Base-by-base conservation (phyloP, 2,888 invertebrate species). In the Volucella bombylans region DNA sequence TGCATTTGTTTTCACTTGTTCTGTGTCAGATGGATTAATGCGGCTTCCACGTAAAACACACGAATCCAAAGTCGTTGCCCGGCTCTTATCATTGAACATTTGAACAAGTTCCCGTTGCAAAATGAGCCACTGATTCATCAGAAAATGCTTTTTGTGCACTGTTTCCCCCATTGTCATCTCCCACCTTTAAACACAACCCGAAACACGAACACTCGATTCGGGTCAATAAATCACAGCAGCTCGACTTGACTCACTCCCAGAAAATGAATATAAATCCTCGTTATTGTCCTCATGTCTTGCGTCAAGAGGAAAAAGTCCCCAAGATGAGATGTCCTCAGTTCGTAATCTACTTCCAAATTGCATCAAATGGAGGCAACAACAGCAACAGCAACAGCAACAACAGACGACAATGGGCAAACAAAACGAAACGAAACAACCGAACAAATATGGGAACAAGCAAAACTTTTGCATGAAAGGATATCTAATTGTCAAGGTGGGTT, bases 401-500 rank as follows among this genome's bases (percentile, higher is more conserved):
- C 31, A 6, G 31, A 31, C 6, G 6, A 31, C 31, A 31, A 31
- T 59, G 50, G 52, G n/a, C 71, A 81, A 67, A 81, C 41, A 69
- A 64, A 76, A 68, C 39, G 45, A 65, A 64, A 57, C 45, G 43
- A 38, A 55, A 61, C 59, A 62, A 14, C 54, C 45, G 39, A 47
- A 55, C 67, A 78, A 82, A 77, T 23, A 82, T 68, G 62, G n/a
- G 31, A 31, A 31, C 31, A 57, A 62, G 64, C 15, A 39, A 43
- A 76, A 76, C 59, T 73, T 78, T 82, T 82, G 68, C 78, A 73
- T 82, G 78, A 78, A 73, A 78, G 50, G 57, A 78, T 57, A 78
- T 61, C 73, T 82, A 82, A 82, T 82, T 82, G 82, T 78, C 78
- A 73, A 73, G 82, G 74, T 68, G 81, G 74, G 38, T 74, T 71